Conservation (phyloP, 2,113 vertebrate genomes). For the Tapirus terrestris region DNA sequence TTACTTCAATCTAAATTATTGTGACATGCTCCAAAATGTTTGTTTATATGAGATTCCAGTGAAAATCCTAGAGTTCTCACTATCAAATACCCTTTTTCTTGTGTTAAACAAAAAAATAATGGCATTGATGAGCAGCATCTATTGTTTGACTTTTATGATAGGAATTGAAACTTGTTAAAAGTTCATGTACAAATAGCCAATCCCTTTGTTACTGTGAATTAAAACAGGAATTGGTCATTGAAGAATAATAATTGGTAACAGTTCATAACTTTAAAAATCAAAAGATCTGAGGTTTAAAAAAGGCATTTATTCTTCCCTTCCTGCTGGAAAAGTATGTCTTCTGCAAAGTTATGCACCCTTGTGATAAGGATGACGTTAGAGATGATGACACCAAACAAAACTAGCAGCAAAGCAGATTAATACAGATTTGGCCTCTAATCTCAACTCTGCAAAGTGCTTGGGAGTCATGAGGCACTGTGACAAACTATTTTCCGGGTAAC, state of each 20-base stretch:
- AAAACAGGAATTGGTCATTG: not conserved
- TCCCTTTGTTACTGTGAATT: not conserved
- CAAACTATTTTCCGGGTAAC: not conserved
- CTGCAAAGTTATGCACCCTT: not conserved
- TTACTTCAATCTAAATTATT: not conserved
- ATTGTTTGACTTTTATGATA: not conserved
- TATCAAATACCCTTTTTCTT: not conserved
- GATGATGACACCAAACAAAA: not conserved
- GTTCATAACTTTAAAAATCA: not conserved
- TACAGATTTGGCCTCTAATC: not conserved
- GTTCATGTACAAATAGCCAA: not conserved
- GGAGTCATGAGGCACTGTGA: not conserved
- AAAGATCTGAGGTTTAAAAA: not conserved
- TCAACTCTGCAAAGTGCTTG: not conserved
- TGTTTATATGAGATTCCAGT: not conserved
- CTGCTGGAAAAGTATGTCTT: not conserved
- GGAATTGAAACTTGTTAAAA: slow-evolving; percentile 37
- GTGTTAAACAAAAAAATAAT: not conserved
- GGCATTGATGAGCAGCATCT: not conserved
- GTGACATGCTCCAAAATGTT: not conserved
- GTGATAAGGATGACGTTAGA: not conserved
- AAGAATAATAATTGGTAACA: not conserved
- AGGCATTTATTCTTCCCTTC: not conserved
- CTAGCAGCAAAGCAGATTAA: not conserved
- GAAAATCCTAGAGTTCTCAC: not conserved